Evolutionary conservation across 2,888 invertebrate species (phyloP).

Genomic region (Boloria selene): DNA sequence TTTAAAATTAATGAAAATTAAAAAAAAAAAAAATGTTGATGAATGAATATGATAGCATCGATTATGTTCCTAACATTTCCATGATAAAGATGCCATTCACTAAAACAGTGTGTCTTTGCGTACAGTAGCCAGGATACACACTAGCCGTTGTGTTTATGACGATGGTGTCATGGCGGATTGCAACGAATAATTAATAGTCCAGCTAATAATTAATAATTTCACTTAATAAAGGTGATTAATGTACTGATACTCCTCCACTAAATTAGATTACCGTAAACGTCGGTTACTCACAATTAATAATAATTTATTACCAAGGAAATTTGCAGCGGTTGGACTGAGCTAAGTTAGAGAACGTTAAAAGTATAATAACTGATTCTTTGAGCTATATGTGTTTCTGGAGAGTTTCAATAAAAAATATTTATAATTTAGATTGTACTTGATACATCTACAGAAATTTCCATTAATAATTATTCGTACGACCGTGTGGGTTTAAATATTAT

Average conservation of each 20-base stretch:
- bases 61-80: not conserved
- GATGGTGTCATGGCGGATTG: constrained; percentile 58
- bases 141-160: constrained; percentile 57
- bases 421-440: no score
- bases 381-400: no score
- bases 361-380: not conserved
- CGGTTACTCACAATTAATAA: constrained; percentile 46
- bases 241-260: constrained; percentile 34
- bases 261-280: constrained; percentile 36
- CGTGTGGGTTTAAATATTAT: no score
- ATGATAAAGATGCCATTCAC: not conserved
- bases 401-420: no score
- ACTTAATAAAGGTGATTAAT: constrained; percentile 40
- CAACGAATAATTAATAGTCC: constrained; percentile 59
- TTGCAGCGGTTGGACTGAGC: constrained; percentile 1
- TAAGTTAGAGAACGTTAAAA: constrained; percentile 1
- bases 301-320: constrained; percentile 21
- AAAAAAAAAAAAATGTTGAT: no score
- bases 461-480: no score
- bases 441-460: no score
- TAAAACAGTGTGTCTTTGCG: constrained; percentile 42
- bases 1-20: no score
- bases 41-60: not conserved
- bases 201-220: constrained; percentile 48
- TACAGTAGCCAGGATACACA: constrained; percentile 55